Evolutionary conservation across 2,888 invertebrate genomes (phyloP), one percentile per base, ranked within the genome.

Genomic region (Athalia rosae): DNA sequence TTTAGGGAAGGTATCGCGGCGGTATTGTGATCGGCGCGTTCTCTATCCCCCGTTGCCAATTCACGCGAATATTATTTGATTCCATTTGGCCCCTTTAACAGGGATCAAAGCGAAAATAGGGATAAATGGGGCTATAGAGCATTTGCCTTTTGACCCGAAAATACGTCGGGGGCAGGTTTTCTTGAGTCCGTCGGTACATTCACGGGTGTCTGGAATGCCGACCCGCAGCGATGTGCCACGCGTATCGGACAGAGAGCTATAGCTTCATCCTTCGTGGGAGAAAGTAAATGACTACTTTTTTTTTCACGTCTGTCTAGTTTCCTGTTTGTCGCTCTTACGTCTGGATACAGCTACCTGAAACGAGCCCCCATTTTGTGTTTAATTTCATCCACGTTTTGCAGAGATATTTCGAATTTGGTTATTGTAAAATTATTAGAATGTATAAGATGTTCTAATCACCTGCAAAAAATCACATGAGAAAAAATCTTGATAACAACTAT

Each of bases 131-230:
- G 8, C 11, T 41, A 50, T 53, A 41, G 11, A 67, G 15, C 15
- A n/a, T 41, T 67, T 53, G 67, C 53, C 66, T 41, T 67, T 67
- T 67, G 50, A 67, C 67, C 67, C 41, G 53, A 67, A 67, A 67
- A 67, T 67, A 67, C 67, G 9, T 53, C 50, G 28, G 67, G 50
- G 11, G 59, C n/a, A 41, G 50, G 67, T 67, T 67, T 41, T 11
- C 28, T 67, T 53, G 53, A 53, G 53, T 6, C 53, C 50, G 11
- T 67, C 41, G 28, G 67, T 41, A 28, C 50, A 67, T 9, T 48
- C 67, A 67, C 53, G 53, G 50, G 28, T 67, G 67, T 28, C n/a
- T 50, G 11, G 67, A 53, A 53, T 67, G n/a, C 50, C 28, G 53
- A 67, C 15, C 41, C 28, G n/a, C 6, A 67, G 41, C 50, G 45